Percentiles rank a stretch among this genome's conserved stretches.
These are phyloP conservation scores for Pipistrellus kuhlii DNA, from an alignment of 2,797 vertebrate genomes.

Conservation along the genomic window DNA sequence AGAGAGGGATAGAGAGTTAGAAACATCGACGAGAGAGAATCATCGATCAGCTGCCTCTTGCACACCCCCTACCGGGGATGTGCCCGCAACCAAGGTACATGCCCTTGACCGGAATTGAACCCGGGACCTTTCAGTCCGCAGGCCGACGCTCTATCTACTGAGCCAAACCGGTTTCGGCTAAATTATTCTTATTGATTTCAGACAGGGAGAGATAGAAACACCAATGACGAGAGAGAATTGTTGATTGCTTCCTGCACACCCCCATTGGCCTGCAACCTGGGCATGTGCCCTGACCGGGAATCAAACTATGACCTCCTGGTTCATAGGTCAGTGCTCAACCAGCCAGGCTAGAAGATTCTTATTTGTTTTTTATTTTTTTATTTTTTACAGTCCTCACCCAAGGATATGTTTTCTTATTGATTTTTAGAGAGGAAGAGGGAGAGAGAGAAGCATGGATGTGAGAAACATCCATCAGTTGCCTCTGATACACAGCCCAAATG, in stretches of 20 bases:
- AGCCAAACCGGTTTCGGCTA: no score
- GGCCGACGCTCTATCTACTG: no score
- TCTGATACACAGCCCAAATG: background rate
- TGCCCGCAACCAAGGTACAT: no score
- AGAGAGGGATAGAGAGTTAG: no score
- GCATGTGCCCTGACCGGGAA: background rate
- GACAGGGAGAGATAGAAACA: background rate
- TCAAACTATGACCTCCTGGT: no score
- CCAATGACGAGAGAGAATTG: background rate
- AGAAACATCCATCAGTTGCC: background rate
- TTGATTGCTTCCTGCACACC: background rate
- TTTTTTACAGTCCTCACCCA: background rate
- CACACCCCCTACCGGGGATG: no score
- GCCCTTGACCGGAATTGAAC: no score
- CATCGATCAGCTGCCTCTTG: no score
- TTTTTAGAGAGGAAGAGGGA: background rate
- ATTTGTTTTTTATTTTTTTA: background rate
- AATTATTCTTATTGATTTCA: background rate
- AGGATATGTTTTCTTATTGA: background rate
- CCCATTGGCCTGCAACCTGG: background rate
- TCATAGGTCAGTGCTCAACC: background rate
- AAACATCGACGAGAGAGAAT: no score
- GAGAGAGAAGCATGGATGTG: background rate
- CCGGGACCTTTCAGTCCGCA: no score
- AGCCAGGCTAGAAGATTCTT: background rate